phyloP scores from a whole-genome alignment of 2,797 vertebrate genomes.

The Ciconia nigra region DNA sequence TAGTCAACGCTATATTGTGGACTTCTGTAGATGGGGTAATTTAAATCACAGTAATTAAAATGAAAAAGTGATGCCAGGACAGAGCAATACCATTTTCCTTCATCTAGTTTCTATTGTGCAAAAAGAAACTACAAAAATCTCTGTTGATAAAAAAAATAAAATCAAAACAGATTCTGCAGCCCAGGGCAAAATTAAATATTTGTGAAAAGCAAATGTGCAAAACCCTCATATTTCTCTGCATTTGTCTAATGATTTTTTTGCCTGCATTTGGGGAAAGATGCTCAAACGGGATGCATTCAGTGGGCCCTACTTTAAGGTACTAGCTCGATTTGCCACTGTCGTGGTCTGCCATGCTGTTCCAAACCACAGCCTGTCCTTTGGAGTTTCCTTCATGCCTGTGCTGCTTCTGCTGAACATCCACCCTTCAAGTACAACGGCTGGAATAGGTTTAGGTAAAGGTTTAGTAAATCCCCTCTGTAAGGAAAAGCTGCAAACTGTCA shows the following conservation, averaged over 20 bases:
- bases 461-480: neutral
- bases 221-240: neutral
- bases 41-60: constrained; percentile 39
- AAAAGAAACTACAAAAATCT: neutral
- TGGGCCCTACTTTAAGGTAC: neutral
- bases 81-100: neutral
- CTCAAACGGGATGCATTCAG: neutral
- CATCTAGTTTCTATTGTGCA: neutral
- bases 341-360: neutral
- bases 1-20: neutral
- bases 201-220: neutral
- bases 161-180: neutral
- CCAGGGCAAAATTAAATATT: fast-evolving
- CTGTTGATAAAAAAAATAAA: neutral
- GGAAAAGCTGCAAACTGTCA: neutral
- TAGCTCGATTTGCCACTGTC: neutral
- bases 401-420: neutral
- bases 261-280: neutral
- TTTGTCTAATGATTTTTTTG: neutral
- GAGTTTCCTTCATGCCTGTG: neutral
- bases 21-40: neutral
- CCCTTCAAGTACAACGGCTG: neutral
- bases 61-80: neutral
- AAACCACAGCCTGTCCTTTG: neutral
- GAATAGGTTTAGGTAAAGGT: neutral